phyloP scores from a whole-genome alignment of 2,797 vertebrate species.

The Falco cherrug region DNA sequence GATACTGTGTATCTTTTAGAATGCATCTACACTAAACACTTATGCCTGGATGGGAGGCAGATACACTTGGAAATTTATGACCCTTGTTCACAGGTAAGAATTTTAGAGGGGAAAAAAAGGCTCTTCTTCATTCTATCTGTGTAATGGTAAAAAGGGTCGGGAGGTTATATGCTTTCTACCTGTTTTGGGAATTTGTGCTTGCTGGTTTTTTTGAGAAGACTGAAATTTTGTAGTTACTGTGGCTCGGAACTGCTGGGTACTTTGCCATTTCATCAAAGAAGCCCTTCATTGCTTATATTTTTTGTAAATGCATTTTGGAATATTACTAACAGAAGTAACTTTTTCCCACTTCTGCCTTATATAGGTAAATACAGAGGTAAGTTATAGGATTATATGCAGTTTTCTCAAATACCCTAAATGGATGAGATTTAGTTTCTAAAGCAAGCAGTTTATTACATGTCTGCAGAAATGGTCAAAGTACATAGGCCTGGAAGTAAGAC shows the following conservation, averaged over 20 bases:
- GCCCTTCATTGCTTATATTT: not conserved
- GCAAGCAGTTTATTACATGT: not conserved
- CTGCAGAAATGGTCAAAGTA: not conserved
- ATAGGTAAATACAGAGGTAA: not conserved
- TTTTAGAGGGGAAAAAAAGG: not conserved
- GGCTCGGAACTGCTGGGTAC: not conserved
- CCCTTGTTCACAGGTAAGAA: constrained; percentile 86
- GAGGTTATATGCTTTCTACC: not conserved
- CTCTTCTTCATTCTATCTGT: not conserved
- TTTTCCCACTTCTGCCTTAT: not conserved
- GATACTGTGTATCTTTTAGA: constrained; percentile 68
- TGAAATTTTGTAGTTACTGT: not conserved
- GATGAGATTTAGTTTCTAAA: not conserved
- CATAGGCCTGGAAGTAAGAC: not conserved
- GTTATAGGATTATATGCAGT: not conserved
- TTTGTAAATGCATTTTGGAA: not conserved
- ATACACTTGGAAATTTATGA: constrained; percentile 87
- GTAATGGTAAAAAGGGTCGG: not conserved
- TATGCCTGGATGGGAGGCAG: constrained; percentile 85
- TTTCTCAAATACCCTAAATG: not conserved
- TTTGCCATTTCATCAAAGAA: not conserved
- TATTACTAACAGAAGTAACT: not conserved
- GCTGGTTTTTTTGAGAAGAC: not conserved
- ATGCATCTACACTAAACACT: constrained; percentile 86
- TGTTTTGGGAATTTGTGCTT: not conserved